phyloP scores from a whole-genome alignment of 2,888 invertebrate species.

The Standfussiana lucernea region DNA sequence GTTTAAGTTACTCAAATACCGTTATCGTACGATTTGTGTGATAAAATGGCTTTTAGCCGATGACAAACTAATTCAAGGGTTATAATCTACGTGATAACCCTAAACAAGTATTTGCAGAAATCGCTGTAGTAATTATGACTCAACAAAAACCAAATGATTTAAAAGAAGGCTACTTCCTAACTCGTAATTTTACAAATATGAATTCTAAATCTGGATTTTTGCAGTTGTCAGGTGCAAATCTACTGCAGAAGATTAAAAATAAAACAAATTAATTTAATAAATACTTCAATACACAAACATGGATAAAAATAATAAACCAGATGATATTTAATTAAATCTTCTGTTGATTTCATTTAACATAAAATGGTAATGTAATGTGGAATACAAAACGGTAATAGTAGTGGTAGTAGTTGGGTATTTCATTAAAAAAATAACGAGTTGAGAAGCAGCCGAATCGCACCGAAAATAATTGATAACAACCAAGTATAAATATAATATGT shows the following conservation, averaged over 20 bases:
- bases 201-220: neutral
- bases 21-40: neutral
- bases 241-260: neutral
- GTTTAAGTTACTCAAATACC: neutral
- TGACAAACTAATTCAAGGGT: too few species aligned
- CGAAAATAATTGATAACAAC: conserved; percentile 1
- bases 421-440: neutral
- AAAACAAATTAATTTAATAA: too few species aligned
- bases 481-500: neutral
- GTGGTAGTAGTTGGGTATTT: neutral
- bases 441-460: neutral
- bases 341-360: neutral
- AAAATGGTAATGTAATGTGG: too few species aligned
- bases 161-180: neutral
- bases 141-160: conserved; percentile 3
- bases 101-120: neutral
- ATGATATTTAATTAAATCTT: neutral
- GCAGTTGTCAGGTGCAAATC: neutral
- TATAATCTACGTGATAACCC: neutral
- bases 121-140: conserved; percentile 3
- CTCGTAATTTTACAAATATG: neutral
- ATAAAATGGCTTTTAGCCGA: neutral
- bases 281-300: neutral
- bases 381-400: neutral
- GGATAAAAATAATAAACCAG: neutral